Evolutionary conservation across 2,888 invertebrate genomes (phyloP), one percentile per base, ranked within the genome.

Genomic region (Cosmopolites sordidus): DNA sequence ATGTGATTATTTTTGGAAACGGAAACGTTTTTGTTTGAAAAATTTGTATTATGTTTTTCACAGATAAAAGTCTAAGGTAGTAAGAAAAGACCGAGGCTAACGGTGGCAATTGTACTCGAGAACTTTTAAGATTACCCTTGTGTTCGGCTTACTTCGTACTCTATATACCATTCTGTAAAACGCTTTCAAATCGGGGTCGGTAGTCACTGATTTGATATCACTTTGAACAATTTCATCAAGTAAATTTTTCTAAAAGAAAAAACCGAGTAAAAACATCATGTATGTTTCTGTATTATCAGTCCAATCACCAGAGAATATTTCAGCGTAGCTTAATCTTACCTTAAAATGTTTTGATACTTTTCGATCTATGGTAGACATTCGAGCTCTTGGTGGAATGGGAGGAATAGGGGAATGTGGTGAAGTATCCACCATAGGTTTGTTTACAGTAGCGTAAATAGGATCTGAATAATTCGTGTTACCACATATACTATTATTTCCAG

Each of bases 81-180:
- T n/a, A n/a, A n/a, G n/a, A n/a, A n/a, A n/a, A n/a, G n/a, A 29
- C 6, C 6, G 11, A 29, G 11, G n/a, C 38, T 9, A 38, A 38
- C 14, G 5, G 12, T 12, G 14, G 5, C 38, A 9, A 12, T 9
- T 38, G 4, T 9, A 9, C 4, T 38, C 12, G n/a, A n/a, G n/a
- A n/a, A n/a, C n/a, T n/a, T n/a, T n/a, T n/a, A n/a, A n/a, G n/a
- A n/a, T n/a, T n/a, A n/a, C n/a, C n/a, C n/a, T n/a, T n/a, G n/a
- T n/a, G n/a, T n/a, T 22, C 8, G 22, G 78, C 82, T 77, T 73
- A 87, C 87, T 83, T 79, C 92, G 79, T 27, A 92, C 79, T 60
- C 84, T 82, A 59, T 86, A 83, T 2, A 92, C 86, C 87, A 91
- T 89, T 66, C 83, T 81, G 69, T 89, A 84, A 73, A 92, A 92